phyloP scores from a whole-genome alignment of 1,140 invertebrate genomes.

The Tetragonula clypearis region DNA sequence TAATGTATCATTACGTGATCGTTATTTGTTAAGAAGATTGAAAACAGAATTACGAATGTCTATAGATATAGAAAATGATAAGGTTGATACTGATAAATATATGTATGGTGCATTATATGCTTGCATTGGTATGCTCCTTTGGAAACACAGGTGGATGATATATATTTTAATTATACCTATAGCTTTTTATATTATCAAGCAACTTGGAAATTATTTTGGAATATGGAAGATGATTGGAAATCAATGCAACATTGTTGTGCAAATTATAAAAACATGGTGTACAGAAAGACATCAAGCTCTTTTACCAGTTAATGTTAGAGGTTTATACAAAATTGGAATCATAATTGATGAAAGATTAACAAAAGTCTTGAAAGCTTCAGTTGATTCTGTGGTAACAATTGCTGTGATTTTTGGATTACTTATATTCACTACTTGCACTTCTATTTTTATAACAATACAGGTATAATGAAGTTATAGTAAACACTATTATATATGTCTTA shows the following conservation, averaged over 20 bases:
- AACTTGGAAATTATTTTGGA: slow-evolving; percentile 81
- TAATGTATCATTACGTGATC: slow-evolving; percentile 63
- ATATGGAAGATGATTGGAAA: slow-evolving; percentile 77
- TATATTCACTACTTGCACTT: slow-evolving; percentile 79
- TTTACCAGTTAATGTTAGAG: slow-evolving; percentile 84
- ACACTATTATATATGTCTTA: neutral
- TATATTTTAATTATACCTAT: slow-evolving; percentile 86
- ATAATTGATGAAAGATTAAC: slow-evolving; percentile 81
- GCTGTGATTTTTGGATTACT: slow-evolving; percentile 83
- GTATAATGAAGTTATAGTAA: slow-evolving; percentile 72
- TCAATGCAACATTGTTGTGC: slow-evolving; percentile 64
- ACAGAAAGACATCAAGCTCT: slow-evolving; percentile 81
- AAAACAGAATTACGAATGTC: slow-evolving; percentile 81
- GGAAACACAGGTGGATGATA: slow-evolving; percentile 88
- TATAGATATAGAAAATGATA: slow-evolving; percentile 76
- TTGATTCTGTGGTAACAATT: slow-evolving; percentile 84
- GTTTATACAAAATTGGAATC: slow-evolving; percentile 82
- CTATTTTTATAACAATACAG: slow-evolving; percentile 85
- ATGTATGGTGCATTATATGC: slow-evolving; percentile 87
- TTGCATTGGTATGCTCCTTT: slow-evolving; percentile 87
- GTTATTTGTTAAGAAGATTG: slow-evolving; percentile 75
- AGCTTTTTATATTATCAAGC: slow-evolving; percentile 85
- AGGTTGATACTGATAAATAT: slow-evolving; percentile 83
- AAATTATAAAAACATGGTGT: slow-evolving; percentile 76
- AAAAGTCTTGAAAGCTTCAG: slow-evolving; percentile 81